Evolutionary conservation across 2,888 invertebrate species (phyloP).

Genomic region (Druceiella hillmani): DNA sequence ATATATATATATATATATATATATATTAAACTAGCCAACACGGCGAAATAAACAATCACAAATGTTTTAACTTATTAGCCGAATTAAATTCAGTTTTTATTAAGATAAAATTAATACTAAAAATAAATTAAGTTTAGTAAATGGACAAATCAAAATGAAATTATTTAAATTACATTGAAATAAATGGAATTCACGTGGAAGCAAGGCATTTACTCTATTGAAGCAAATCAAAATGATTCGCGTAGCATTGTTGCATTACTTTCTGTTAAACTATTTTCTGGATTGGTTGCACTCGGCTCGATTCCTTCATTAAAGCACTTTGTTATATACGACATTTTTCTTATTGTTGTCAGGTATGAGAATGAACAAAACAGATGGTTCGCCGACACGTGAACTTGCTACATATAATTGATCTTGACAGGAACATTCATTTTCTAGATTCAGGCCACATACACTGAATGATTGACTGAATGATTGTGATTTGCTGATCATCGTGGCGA

Average conservation of each 20-base stretch:
- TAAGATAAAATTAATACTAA: background rate
- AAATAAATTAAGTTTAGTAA: background rate
- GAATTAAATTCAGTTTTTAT: conserved; percentile 1
- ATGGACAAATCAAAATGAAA: background rate
- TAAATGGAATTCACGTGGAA: background rate
- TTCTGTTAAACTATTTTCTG: background rate
- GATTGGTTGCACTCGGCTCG: background rate
- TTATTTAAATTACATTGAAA: background rate
- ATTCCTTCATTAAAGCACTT: conserved; percentile 1
- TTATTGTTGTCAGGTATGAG: background rate
- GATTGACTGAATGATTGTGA: conserved; percentile 1
- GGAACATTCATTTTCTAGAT: background rate
- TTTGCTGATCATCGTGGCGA: conserved; percentile 1
- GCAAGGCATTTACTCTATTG: conserved; percentile 1
- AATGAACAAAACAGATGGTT: conserved; percentile 1
- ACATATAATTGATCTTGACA: background rate
- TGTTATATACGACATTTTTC: background rate
- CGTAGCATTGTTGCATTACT: conserved; percentile 1
- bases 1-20: no score
- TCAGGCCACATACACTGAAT: background rate
- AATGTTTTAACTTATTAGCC: no score
- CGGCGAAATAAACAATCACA: no score
- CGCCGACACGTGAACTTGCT: background rate
- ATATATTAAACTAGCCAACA: no score
- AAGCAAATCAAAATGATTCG: conserved; percentile 1